Conservation (phyloP, 2,113 vertebrate species). For the Lagopus leucura region DNA sequence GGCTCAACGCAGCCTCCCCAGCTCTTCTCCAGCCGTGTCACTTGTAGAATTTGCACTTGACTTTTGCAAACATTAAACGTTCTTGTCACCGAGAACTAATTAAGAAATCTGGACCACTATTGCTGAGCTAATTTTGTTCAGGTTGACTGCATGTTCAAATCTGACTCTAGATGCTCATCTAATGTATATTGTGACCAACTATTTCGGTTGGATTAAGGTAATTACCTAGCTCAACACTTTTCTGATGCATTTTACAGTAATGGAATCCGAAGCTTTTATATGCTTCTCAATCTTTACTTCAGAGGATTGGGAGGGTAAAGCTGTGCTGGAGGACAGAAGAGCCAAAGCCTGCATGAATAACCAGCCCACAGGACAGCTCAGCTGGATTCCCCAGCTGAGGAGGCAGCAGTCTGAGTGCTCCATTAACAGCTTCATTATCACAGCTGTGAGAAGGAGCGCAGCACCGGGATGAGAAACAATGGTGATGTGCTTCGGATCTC, state of each 20-base stretch:
- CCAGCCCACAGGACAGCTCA: neutral
- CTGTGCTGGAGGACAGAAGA: conserved; percentile 24
- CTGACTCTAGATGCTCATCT: conserved; percentile 77
- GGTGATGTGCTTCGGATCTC: accelerated
- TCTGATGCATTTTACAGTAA: conserved; percentile 69
- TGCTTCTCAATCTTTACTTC: conserved; percentile 42
- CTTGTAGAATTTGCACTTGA: conserved; percentile 72
- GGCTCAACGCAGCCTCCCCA: conserved; percentile 34
- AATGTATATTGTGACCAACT: conserved; percentile 68
- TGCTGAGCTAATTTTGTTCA: conserved; percentile 78
- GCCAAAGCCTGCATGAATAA: neutral
- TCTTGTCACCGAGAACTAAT: conserved; percentile 78
- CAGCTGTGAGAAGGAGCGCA: neutral
- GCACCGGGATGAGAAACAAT: accelerated
- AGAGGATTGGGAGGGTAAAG: conserved; percentile 23
- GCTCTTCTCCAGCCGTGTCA: conserved; percentile 54
- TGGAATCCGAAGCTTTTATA: conserved; percentile 66
- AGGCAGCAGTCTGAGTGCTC: neutral
- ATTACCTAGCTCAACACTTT: conserved; percentile 75
- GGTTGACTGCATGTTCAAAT: conserved; percentile 82
- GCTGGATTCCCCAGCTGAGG: neutral
- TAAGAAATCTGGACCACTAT: conserved; percentile 74
- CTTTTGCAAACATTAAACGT: conserved; percentile 76
- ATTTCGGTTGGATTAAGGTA: conserved; percentile 74
- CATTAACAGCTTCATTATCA: neutral